These are phyloP conservation scores for Clinocottus analis DNA, from an alignment of 2,113 vertebrate genomes.

Conservation along the genomic window DNA sequence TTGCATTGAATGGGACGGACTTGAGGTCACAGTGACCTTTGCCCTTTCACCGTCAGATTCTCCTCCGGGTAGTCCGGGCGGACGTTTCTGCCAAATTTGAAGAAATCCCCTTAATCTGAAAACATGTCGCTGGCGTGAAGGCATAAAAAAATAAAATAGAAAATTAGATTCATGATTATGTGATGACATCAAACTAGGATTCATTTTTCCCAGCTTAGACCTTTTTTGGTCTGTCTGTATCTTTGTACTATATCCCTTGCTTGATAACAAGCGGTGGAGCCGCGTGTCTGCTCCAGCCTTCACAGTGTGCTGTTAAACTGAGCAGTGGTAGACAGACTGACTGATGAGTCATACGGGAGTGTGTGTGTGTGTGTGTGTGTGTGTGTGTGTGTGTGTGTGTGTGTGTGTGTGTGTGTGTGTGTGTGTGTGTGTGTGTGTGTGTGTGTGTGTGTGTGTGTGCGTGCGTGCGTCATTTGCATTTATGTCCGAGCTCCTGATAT, in stretches of 20 bases:
- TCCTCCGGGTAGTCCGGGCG: too few relatives aligned
- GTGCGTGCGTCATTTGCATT: slow-evolving; percentile 26
- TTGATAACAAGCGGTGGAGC: slow-evolving; percentile 33
- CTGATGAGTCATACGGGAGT: slow-evolving; percentile 58
- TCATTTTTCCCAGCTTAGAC: not conserved
- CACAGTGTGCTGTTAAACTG: slow-evolving; percentile 44
- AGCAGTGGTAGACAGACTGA: slow-evolving; percentile 45
- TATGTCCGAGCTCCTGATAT: slow-evolving; percentile 21
- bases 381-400: slow-evolving; percentile 10
- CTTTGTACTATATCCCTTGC: slow-evolving; percentile 4
- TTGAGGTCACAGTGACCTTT: not conserved
- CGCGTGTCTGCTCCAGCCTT: slow-evolving; percentile 24
- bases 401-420: slow-evolving; percentile 7
- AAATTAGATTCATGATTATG: not conserved
- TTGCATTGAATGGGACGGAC: not conserved
- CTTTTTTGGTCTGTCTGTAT: slow-evolving; percentile 3
- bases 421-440: slow-evolving; percentile 9
- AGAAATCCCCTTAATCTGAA: not conserved
- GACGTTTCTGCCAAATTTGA: too few relatives aligned
- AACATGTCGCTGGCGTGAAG: not conserved
- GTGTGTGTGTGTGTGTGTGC: slow-evolving; percentile 9
- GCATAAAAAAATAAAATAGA: not conserved
- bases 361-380: slow-evolving; percentile 21
- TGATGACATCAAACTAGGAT: not conserved
- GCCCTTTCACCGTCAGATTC: not conserved